phyloP scores from a whole-genome alignment of 1,140 invertebrate species.

The Hirudo medicinalis region DNA sequence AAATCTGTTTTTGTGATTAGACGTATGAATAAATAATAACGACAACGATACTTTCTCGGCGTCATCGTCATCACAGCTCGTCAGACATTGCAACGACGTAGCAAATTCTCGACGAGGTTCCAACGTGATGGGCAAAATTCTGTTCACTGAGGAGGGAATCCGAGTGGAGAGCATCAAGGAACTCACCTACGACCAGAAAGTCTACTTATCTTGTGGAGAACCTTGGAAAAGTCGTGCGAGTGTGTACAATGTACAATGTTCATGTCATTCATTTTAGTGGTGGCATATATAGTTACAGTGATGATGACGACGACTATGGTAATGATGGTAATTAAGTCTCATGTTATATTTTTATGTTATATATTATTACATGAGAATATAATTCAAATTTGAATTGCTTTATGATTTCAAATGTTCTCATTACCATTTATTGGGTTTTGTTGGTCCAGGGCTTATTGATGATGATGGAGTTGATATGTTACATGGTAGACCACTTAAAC shows the following conservation, averaged over 20 bases:
- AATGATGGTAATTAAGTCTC: background rate
- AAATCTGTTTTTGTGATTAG: too few relatives aligned
- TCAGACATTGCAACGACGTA: too few relatives aligned
- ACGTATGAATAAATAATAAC: too few relatives aligned
- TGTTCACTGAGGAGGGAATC: constrained; percentile 32
- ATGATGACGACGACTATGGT: background rate
- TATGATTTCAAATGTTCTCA: too few relatives aligned
- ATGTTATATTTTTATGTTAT: background rate
- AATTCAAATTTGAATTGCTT: too few relatives aligned
- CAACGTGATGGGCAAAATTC: constrained; percentile 19
- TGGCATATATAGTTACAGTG: background rate
- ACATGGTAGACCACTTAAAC: too few relatives aligned
- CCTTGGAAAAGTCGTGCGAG: constrained; percentile 31
- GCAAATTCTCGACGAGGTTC: too few relatives aligned
- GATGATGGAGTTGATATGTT: background rate
- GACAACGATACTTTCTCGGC: too few relatives aligned
- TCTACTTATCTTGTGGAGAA: constrained; percentile 39
- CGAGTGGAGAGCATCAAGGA: constrained; percentile 32
- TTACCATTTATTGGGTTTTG: too few relatives aligned
- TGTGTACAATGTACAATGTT: background rate
- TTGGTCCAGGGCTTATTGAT: background rate
- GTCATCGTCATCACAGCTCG: too few relatives aligned
- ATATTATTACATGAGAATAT: too few relatives aligned
- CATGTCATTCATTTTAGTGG: background rate
- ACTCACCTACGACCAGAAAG: constrained; percentile 31